Evolutionary conservation across 2,113 vertebrate genomes (phyloP).

Genomic region (Probosciger aterrimus): DNA sequence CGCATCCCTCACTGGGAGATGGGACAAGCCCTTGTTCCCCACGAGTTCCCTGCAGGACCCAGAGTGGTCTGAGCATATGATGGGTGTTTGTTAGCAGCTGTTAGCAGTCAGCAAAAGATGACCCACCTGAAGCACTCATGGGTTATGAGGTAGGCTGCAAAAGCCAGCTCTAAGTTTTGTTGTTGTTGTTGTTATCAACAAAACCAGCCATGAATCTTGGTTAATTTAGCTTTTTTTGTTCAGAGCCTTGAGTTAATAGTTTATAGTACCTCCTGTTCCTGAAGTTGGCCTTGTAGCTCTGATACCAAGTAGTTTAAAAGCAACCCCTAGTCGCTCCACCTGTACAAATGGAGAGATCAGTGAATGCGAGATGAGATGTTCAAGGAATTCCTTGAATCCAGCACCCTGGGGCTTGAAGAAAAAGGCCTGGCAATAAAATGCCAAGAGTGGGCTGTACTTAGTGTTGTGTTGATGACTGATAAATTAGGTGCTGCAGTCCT

Average conservation of each 20-base stretch:
- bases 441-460: not conserved
- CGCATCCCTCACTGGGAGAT: rapidly evolving
- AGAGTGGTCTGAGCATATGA: rapidly evolving
- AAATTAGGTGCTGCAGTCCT: not conserved
- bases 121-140: not conserved
- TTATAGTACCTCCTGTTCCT: not conserved
- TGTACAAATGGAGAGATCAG: not conserved
- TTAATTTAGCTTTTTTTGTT: not conserved
- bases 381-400: not conserved
- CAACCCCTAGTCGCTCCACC: not conserved
- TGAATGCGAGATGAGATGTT: not conserved
- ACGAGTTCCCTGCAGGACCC: not conserved
- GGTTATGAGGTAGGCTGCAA: not conserved
- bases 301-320: not conserved
- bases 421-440: not conserved
- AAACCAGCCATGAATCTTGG: not conserved
- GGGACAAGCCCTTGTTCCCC: not conserved
- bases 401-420: not conserved
- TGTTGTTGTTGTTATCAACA: not conserved
- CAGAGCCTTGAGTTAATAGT: not conserved
- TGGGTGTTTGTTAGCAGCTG: not conserved
- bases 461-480: not conserved
- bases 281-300: not conserved
- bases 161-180: not conserved
- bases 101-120: not conserved